A percentile compares a stretch with the other conserved stretches of the same genome.
These are phyloP conservation scores for Eledone cirrhosa DNA, from an alignment of 2,888 invertebrate genomes.

Conservation along the genomic window DNA sequence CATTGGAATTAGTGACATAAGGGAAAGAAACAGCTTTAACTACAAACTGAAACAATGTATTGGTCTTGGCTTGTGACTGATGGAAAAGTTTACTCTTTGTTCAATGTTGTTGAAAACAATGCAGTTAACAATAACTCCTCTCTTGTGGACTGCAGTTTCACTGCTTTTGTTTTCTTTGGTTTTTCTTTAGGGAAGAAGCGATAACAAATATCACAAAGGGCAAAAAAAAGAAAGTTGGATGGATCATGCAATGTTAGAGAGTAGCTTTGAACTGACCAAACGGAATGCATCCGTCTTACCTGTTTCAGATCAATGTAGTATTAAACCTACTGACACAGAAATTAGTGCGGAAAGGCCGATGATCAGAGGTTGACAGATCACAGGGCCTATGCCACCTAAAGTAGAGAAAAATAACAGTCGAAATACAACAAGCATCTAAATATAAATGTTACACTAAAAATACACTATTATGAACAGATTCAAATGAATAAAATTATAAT, in stretches of 20 bases:
- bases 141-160: slow-evolving; percentile 7
- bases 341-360: slow-evolving; percentile 28
- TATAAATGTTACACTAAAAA: neutral
- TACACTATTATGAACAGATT: too few relatives aligned
- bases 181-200: neutral
- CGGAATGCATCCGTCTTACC: slow-evolving; percentile 17
- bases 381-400: slow-evolving; percentile 30
- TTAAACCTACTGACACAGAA: slow-evolving; percentile 28
- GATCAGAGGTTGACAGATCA: slow-evolving; percentile 19
- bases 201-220: too few relatives aligned
- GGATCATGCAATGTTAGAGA: slow-evolving; percentile 21
- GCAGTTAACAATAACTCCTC: too few relatives aligned
- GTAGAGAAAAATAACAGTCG: slow-evolving; percentile 28
- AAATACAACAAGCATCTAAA: slow-evolving; percentile 21
- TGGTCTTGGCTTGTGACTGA: too few relatives aligned
- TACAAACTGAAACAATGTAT: too few relatives aligned
- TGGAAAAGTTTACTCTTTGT: too few relatives aligned
- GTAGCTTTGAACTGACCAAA: slow-evolving; percentile 24
- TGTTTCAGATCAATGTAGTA: slow-evolving; percentile 25
- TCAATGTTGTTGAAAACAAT: too few relatives aligned
- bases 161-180: slow-evolving; percentile 10
- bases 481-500: too few relatives aligned
- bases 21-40: too few relatives aligned
- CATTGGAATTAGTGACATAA: too few relatives aligned
- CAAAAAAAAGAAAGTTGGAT: neutral